A percentile compares a stretch with the other conserved stretches of the same genome.
These are phyloP conservation scores for Deroptyus accipitrinus DNA, from an alignment of 2,113 vertebrate genomes.

Conservation along the genomic window DNA sequence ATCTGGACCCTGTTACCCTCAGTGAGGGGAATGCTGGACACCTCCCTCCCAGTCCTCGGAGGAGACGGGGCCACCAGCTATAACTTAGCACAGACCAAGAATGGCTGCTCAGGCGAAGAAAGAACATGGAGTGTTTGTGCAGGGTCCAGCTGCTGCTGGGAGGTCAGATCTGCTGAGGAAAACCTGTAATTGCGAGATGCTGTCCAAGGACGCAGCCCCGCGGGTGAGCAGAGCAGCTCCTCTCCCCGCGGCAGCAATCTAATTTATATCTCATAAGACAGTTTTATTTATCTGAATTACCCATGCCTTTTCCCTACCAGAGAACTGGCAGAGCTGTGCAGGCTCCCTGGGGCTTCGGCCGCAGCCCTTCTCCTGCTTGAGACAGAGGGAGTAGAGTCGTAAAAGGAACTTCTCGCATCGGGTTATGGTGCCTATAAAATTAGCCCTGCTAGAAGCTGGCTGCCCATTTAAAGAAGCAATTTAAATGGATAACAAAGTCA, in stretches of 20 bases:
- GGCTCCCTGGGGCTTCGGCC: not conserved
- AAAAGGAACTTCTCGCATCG: not conserved
- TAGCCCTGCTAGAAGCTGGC: not conserved
- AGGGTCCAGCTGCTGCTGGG: slow-evolving; percentile 27
- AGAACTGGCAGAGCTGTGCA: not conserved
- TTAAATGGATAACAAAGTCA: not conserved
- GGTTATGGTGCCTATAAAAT: slow-evolving; percentile 57
- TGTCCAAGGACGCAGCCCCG: not conserved
- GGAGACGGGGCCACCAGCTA: not conserved
- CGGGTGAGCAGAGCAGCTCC: not conserved
- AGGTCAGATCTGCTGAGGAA: not conserved
- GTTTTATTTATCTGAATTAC: slow-evolving; percentile 42
- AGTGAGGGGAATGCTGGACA: not conserved
- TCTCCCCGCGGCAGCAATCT: not conserved
- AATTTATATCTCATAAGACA: slow-evolving; percentile 49
- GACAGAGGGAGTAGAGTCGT: not conserved
- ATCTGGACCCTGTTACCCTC: not conserved
- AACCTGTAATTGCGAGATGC: slow-evolving; percentile 41
- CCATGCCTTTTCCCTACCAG: not conserved
- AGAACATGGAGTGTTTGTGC: not conserved
- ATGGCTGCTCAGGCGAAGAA: not conserved
- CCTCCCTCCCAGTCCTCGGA: not conserved
- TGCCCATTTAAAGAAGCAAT: not conserved
- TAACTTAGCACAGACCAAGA: not conserved
- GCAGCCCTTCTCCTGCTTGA: not conserved